Evolutionary conservation across 2,113 vertebrate species (phyloP), one percentile per base, ranked within the genome.

Genomic region (Grus americana): DNA sequence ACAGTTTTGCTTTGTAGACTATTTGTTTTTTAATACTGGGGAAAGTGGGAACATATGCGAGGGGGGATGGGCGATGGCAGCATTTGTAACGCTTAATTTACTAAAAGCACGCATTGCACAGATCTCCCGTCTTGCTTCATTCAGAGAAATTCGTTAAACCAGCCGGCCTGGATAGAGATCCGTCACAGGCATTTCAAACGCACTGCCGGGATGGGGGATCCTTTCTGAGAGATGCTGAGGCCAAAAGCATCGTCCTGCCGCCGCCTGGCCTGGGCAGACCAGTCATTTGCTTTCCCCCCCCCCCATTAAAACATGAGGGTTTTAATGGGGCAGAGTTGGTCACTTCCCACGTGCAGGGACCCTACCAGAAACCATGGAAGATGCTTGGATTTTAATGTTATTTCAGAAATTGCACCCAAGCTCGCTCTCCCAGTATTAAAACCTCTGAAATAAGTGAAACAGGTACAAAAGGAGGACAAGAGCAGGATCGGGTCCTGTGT

Each of bases 21-120:
- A 13, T 93, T 97, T 94, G 75, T 57, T 72, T 90, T 85, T 67
- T 62, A 80, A 79, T 74, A 57, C 67, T 40, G 76, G 63, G 29
- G 32, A 93, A 91, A 92, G 80, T 2, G 44, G 93, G 92, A 97
- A 83, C 94, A 97, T 85, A 93, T 94, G 67, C 3, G 12, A 88
- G 58, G 94, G 90, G 91, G 90, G 97, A 92, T 47, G 97, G 90
- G 93, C 38, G 82, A 80, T 10, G 42, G 86, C 85, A 86, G 93
- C 62, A 34, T 88, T 83, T 92, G 86, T 92, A 93, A 96, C 24
- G 49, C 73, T 74, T 94, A 82, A 96, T 97, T 97, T 97, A 91
- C 98, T 73, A 20, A 78, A 81, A 50, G 15, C 65, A 63, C 49
- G 57, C 86, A n/a, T 14, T 65, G 85, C 86, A 54, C 76, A 32